Evolutionary conservation across 1,140 invertebrate species (phyloP), one percentile per base, ranked within the genome.

Genomic region (Pachyrhynchus sulphureomaculatus): DNA sequence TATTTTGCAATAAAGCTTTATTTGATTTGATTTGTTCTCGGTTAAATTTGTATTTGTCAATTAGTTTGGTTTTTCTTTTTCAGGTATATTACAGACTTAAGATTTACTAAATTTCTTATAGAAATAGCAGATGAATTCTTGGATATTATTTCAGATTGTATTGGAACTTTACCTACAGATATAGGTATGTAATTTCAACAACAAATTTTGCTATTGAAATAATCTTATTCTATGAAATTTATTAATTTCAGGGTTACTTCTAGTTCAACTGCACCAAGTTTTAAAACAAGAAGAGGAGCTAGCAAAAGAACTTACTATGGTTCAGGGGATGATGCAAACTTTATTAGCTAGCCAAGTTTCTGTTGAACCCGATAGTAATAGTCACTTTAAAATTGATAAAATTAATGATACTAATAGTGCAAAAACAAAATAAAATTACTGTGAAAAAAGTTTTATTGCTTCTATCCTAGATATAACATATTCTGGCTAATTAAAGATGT

Each of bases 41-140:
- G n/a, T n/a, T n/a, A n/a, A n/a, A n/a, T n/a, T n/a, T n/a, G n/a
- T n/a, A 73, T 95, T 15, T 73, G 79, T 5, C 72, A 76, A 49
- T 79, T 96, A 56, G 71, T 95, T 0, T 84, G 83, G 62, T 96
- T 94, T 77, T 78, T 95, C n/a, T n/a, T n/a, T 59, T 59, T 59
- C 34, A 85, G 79, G 54, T 81, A 93, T 74, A 79, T 94, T 45
- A 85, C 89, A 42, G 89, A 88, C 71, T 78, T 83, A 36, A 82
- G 86, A 66, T 95, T 91, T 75, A 87, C 85, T 32, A 80, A 84
- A 49, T 82, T 87, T 10, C 70, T 95, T 2, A 78, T 91, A 26
- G 85, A 92, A 79, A 86, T 91, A 20, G 78, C 84, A 26, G 85
- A 88, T 77, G 79, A 85, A 34, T 80, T 94, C 42, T 72, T 94